A percentile compares a stretch with the other conserved stretches of the same genome.
These are phyloP conservation scores for Gymnosoma rotundatum DNA, from an alignment of 2,888 invertebrate species.

Conservation along the genomic window DNA sequence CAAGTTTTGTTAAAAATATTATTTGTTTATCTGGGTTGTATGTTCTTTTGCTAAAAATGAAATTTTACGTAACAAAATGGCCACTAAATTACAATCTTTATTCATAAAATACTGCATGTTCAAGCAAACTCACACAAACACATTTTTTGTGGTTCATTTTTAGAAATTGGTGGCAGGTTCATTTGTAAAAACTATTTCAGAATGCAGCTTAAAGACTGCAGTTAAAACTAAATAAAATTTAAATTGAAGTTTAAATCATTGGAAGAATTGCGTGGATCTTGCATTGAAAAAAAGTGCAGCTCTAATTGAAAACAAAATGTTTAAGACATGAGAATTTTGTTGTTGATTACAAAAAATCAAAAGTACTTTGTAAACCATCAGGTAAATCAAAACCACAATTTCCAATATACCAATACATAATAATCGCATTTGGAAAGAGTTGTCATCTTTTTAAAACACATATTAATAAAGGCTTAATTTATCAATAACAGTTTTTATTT, in stretches of 20 bases:
- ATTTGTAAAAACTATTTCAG: not conserved
- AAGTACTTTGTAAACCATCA: slow-evolving; percentile 72
- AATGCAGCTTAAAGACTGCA: too few species aligned
- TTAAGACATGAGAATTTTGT: slow-evolving; percentile 18
- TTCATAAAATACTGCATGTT: slow-evolving; percentile 13
- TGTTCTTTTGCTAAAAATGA: slow-evolving; percentile 71
- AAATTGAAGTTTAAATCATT: not conserved
- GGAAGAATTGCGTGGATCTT: too few species aligned
- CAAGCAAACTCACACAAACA: not conserved
- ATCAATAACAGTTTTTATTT: too few species aligned
- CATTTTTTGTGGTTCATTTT: not conserved
- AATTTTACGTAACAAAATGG: slow-evolving; percentile 77
- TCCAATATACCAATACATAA: slow-evolving; percentile 42
- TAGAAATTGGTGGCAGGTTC: not conserved
- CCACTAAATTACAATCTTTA: slow-evolving; percentile 76
- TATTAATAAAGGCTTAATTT: not conserved
- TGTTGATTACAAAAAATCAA: slow-evolving; percentile 72
- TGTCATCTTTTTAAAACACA: not conserved
- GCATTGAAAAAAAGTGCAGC: not conserved
- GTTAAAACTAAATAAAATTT: too few species aligned
- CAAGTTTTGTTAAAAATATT: too few species aligned
- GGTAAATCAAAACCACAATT: slow-evolving; percentile 57
- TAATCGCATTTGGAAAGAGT: not conserved
- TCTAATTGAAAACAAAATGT: slow-evolving; percentile 2
- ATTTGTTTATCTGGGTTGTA: slow-evolving; percentile 30